Conservation (phyloP, 2,113 vertebrate genomes). For the Boulengeromyrus knoepffleri region DNA sequence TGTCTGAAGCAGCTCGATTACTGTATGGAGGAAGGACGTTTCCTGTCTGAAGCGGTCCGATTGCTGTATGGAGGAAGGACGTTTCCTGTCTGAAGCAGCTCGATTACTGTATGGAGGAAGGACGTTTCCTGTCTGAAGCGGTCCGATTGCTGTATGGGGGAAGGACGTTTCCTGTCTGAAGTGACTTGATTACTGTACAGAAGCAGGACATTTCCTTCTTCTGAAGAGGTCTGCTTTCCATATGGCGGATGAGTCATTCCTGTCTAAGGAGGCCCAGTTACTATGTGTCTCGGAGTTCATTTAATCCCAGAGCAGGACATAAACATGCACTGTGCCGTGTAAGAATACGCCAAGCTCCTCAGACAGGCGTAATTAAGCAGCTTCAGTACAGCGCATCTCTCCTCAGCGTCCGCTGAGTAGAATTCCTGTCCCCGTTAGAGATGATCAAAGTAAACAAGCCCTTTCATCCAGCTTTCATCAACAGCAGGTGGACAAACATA, state of each 20-base stretch:
- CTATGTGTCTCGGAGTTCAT: not conserved
- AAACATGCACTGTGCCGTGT: not conserved
- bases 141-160: conserved; percentile 30
- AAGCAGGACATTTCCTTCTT: not conserved
- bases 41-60: too few relatives aligned
- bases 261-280: not conserved
- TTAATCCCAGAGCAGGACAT: not conserved
- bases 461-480: not conserved
- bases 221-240: not conserved
- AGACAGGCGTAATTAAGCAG: not conserved
- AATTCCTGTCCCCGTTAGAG: not conserved
- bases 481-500: not conserved
- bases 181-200: too few relatives aligned
- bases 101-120: not conserved
- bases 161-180: too few relatives aligned
- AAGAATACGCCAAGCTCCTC: not conserved
- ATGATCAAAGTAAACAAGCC: not conserved
- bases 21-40: conserved; percentile 28
- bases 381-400: not conserved
- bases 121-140: not conserved
- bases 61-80: not conserved
- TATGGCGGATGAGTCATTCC: not conserved
- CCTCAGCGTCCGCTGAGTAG: not conserved
- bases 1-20: not conserved
- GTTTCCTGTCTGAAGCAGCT: not conserved